Percentiles rank a stretch among this genome's conserved stretches.
Conservation (phyloP, 2,888 invertebrate species). For the Dermolepida albohirtum region DNA sequence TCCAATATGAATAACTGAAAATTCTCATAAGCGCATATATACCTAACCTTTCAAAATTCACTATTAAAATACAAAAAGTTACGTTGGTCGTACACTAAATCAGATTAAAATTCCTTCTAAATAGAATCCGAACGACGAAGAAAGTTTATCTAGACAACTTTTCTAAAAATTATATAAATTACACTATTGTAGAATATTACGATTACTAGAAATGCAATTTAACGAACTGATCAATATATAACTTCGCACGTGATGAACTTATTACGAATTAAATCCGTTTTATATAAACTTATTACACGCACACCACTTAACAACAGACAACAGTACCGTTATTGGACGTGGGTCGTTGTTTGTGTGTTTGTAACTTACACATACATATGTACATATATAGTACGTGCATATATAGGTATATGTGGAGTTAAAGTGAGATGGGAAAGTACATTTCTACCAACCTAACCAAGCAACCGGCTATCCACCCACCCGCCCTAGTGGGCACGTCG, state of each 20-base stretch:
- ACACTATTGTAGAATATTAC: too few species aligned
- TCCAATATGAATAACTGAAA: too few species aligned
- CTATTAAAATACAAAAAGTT: too few species aligned
- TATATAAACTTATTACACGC: slow-evolving; percentile 23
- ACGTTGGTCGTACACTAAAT: too few species aligned
- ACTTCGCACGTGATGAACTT: slow-evolving; percentile 3
- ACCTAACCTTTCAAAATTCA: too few species aligned
- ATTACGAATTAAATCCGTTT: slow-evolving; percentile 8
- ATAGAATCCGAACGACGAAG: too few species aligned
- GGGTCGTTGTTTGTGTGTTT: slow-evolving; percentile 32
- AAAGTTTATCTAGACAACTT: too few species aligned
- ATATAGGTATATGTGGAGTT: slow-evolving; percentile 24
- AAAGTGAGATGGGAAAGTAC: slow-evolving; percentile 36
- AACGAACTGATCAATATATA: neutral
- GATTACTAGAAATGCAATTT: neutral
- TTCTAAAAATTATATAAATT: too few species aligned
- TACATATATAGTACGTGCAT: slow-evolving; percentile 5
- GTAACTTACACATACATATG: slow-evolving; percentile 15
- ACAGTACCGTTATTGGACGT: slow-evolving; percentile 24
- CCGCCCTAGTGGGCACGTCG: slow-evolving; percentile 50
- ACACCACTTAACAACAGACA: slow-evolving; percentile 14
- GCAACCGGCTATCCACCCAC: slow-evolving; percentile 43
- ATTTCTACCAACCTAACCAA: slow-evolving; percentile 28
- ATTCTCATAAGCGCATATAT: too few species aligned
- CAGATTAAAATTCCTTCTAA: too few species aligned